Base-by-base conservation (phyloP, 2,888 invertebrate genomes). In the Eutolmus rufibarbis region DNA sequence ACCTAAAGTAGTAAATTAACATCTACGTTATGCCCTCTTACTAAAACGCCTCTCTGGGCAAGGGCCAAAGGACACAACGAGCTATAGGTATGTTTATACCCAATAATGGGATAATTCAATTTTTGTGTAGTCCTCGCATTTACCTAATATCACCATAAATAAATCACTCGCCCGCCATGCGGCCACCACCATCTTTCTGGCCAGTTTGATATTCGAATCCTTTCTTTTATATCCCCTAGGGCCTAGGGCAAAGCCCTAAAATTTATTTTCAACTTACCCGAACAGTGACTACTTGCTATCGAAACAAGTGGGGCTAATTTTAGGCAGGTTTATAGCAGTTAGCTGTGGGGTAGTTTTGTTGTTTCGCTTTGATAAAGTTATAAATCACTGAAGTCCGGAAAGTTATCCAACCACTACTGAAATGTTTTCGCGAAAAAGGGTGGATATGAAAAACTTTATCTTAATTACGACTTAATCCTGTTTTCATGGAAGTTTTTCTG, bases 61-160 rank as follows among this genome's bases (percentile, higher is more conserved):
- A 66, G 19, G 66, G 66, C 4, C 28, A 51, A 51, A 51, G 5
- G 51, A 16, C 16, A n/a, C 3, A 51, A n/a, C 14, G 4, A 46
- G 5, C 51, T 51, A n/a, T n/a, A n/a, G 19, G 9, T 12, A 66
- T 66, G 66, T 66, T 28, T 66, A 66, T 66, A 1, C 16, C 79
- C 79, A 16, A 51, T 79, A 79, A 51, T 51, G 51, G 79, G 79
- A 79, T 79, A 79, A 79, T 79, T 79, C 79, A 79, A 79, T 79
- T 51, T 31, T 79, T 51, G 51, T 79, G 79, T 79, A 51, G 79
- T 51, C 79, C 51, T 23, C 51, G n/a, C 31, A 79, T 79, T 79
- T 23, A 28, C 79, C 16, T 79, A 79, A 79, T 79, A 79, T 79
- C 31, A 40, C 40, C n/a, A 51, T 14, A 46, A 79, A 51, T 51